These are phyloP conservation scores for Cepaea nemoralis DNA, from an alignment of 1,140 invertebrate genomes.

Conservation along the genomic window DNA sequence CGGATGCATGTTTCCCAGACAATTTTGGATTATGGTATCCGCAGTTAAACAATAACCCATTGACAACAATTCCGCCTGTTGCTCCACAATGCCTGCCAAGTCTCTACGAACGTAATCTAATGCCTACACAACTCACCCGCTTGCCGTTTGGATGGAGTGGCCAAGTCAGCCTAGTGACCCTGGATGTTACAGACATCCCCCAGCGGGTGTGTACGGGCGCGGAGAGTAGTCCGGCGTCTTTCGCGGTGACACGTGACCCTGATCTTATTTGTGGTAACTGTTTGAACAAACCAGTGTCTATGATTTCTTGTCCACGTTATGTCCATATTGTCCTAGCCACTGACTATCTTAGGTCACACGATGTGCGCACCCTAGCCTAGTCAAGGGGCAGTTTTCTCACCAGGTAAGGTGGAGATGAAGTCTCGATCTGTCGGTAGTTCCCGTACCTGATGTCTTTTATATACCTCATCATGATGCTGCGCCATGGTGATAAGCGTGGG, in stretches of 20 bases:
- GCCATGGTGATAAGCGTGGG: too few species aligned
- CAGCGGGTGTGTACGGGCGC: neutral
- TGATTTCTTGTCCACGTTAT: neutral
- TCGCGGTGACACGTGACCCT: too few species aligned
- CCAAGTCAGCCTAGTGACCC: neutral
- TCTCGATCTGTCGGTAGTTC: too few species aligned
- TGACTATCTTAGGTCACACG: too few species aligned
- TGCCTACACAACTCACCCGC: neutral
- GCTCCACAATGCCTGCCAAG: neutral
- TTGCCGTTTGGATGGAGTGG: neutral
- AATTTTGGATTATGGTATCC: neutral
- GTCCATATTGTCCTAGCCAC: neutral
- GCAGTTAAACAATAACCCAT: neutral
- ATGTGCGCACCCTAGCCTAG: too few species aligned
- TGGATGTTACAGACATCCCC: neutral
- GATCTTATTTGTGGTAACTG: too few species aligned
- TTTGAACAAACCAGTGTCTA: neutral
- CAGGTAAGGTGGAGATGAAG: too few species aligned
- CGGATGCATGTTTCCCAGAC: neutral
- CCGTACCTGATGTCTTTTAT: too few species aligned
- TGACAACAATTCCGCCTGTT: neutral
- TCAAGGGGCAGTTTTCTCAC: too few species aligned
- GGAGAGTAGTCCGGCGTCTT: neutral
- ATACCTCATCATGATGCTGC: too few species aligned
- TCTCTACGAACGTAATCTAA: neutral